A percentile compares a stretch with the other conserved stretches of the same genome.
phyloP scores from a whole-genome alignment of 2,797 vertebrate species.

The Pseudotriccus pelzelni region DNA sequence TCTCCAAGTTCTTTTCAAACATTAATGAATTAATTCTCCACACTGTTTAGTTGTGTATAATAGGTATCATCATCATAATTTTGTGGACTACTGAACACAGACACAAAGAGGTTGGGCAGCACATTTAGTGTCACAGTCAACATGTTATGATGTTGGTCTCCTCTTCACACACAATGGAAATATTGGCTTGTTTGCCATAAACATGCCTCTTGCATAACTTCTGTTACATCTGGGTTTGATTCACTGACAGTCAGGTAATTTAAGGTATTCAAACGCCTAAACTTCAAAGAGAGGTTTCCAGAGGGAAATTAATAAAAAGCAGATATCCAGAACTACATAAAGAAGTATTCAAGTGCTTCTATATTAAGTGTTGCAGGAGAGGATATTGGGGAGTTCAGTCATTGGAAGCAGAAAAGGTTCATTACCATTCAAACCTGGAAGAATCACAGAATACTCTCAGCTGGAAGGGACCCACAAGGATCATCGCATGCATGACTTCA shows the following conservation, averaged over 20 bases:
- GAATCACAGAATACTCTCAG: neutral
- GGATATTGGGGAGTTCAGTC: neutral
- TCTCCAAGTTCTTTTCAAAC: constrained; percentile 25
- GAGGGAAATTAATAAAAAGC: neutral
- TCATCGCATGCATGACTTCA: neutral
- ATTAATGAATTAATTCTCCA: constrained; percentile 51
- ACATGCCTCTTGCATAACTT: neutral
- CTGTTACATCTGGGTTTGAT: neutral
- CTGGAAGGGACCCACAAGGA: neutral
- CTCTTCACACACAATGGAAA: neutral
- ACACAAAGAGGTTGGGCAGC: neutral
- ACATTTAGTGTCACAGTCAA: neutral
- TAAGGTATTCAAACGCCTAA: neutral
- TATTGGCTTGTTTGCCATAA: constrained; percentile 18
- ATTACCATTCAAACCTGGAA: neutral
- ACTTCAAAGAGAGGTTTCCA: neutral
- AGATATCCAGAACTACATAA: neutral
- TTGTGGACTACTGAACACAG: constrained; percentile 14
- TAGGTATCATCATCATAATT: constrained; percentile 23
- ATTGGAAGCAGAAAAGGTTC: neutral
- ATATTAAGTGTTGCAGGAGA: neutral
- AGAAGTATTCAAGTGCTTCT: neutral
- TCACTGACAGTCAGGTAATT: neutral
- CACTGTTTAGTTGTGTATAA: neutral
- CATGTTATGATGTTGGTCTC: neutral